Percentiles rank a stretch among this genome's conserved stretches.
Evolutionary conservation across 1,140 invertebrate species (phyloP).

Genomic region (Drosophila takahashii): DNA sequence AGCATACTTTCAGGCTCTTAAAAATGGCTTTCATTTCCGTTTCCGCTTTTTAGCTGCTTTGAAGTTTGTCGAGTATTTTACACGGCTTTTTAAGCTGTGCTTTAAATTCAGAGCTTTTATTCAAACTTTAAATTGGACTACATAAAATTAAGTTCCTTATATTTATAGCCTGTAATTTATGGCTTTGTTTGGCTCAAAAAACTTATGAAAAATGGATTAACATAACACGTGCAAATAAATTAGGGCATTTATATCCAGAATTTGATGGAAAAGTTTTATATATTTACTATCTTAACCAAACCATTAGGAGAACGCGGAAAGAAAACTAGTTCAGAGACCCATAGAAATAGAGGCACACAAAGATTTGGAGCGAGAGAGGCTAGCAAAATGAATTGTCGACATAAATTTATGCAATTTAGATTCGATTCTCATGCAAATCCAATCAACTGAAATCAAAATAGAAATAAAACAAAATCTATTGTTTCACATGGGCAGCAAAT

Average conservation of each 20-base stretch:
- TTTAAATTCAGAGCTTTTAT: constrained; percentile 2
- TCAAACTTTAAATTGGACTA: constrained; percentile 34
- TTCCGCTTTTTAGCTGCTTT: constrained; percentile 31
- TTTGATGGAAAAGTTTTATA: constrained; percentile 24
- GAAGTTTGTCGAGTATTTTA: constrained; percentile 18
- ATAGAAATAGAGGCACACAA: constrained; percentile 24
- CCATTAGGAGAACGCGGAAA: constrained; percentile 23
- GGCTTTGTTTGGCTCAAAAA: constrained; percentile 3
- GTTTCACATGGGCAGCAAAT: constrained; percentile 28
- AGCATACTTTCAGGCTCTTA: constrained; percentile 40
- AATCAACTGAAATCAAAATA: constrained; percentile 52
- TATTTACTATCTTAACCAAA: not conserved
- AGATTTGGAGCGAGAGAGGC: constrained; percentile 54
- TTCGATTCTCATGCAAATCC: constrained; percentile 80
- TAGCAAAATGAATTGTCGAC: constrained; percentile 67
- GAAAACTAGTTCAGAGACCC: constrained; percentile 70
- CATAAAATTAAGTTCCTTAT: not conserved
- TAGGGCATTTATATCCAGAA: not conserved
- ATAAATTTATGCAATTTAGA: constrained; percentile 82
- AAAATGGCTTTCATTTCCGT: constrained; percentile 10
- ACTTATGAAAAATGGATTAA: constrained; percentile 20
- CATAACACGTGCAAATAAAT: constrained; percentile 32
- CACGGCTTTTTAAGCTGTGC: not conserved
- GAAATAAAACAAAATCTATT: constrained; percentile 52
- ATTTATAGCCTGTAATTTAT: not conserved